phyloP scores from a whole-genome alignment of 2,113 vertebrate genomes.

The Platanista minor region DNA sequence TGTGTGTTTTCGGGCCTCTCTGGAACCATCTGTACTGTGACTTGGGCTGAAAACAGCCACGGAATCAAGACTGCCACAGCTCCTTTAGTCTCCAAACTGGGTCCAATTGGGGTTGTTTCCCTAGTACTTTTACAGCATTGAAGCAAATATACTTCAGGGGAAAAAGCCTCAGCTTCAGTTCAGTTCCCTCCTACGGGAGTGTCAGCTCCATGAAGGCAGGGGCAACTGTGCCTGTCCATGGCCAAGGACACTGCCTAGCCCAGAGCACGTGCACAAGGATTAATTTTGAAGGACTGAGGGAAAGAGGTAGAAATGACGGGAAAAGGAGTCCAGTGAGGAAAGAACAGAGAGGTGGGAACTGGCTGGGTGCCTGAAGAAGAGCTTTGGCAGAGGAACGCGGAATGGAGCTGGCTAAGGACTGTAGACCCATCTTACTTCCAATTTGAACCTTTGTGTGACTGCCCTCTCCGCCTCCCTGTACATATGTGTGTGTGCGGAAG shows the following conservation, averaged over 20 bases:
- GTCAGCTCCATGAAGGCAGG: accelerated
- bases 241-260: no score
- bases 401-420: not conserved
- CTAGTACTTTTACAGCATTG: not conserved
- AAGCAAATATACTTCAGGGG: not conserved
- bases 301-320: not conserved
- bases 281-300: not conserved
- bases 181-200: not conserved
- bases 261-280: not conserved
- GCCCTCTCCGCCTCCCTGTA: not conserved
- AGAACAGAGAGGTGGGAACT: not conserved
- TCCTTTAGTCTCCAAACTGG: not conserved
- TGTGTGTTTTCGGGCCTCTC: not conserved
- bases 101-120: not conserved
- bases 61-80: not conserved
- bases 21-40: not conserved
- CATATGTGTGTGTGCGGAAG: not conserved
- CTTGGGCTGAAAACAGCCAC: not conserved
- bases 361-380: not conserved
- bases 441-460: not conserved
- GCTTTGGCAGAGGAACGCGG: not conserved
- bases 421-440: accelerated
- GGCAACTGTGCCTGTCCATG: accelerated
- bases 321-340: not conserved
- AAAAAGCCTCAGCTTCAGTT: not conserved